Conservation (phyloP, 2,888 invertebrate species). For the Chironomus riparius region DNA sequence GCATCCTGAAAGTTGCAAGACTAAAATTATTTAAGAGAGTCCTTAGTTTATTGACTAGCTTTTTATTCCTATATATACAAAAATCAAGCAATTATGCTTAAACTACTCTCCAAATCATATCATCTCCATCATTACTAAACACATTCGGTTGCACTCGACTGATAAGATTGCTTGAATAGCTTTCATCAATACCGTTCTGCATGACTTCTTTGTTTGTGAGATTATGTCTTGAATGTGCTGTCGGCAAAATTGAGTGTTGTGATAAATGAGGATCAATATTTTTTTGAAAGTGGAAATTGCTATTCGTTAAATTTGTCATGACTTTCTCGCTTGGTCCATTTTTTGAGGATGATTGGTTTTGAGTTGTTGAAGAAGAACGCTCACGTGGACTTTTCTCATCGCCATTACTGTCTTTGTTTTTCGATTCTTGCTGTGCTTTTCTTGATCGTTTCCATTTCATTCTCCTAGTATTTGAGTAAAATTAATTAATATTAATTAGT, state of each 20-base stretch:
- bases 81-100: not conserved
- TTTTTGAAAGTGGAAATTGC: constrained; percentile 12
- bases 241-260: not conserved
- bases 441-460: constrained; percentile 99
- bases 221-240: not conserved
- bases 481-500: constrained; percentile 49
- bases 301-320: constrained; percentile 2
- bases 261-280: not conserved
- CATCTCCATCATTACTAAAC: constrained; percentile 3
- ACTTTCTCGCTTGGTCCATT: not conserved
- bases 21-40: too few species aligned
- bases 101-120: constrained; percentile 25
- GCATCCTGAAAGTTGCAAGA: too few species aligned
- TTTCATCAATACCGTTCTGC: not conserved
- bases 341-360: not conserved
- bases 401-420: constrained; percentile 41
- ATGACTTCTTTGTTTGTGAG: not conserved
- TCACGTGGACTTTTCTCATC: constrained; percentile 9
- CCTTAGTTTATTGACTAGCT: not conserved
- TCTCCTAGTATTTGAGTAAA: constrained; percentile 73
- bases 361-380: not conserved
- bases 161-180: constrained; percentile 3
- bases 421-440: constrained; percentile 86
- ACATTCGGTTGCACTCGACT: constrained; percentile 4
- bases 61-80: not conserved